These are phyloP conservation scores for Nebria ingens DNA, from an alignment of 1,140 invertebrate genomes.

Conservation along the genomic window DNA sequence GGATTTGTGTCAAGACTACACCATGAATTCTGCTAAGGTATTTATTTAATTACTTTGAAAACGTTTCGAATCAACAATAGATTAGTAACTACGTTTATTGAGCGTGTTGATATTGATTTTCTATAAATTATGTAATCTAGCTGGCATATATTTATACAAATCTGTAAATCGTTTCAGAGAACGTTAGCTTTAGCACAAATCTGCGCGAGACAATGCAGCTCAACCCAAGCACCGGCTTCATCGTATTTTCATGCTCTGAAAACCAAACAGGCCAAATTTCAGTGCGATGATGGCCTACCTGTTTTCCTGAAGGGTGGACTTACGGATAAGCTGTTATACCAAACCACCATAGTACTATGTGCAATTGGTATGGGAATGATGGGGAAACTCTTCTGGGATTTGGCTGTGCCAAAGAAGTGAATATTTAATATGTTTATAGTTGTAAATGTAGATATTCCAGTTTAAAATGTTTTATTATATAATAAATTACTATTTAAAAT, in stretches of 20 bases:
- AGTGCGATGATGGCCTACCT: slow-evolving; percentile 43
- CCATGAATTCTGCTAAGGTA: neutral
- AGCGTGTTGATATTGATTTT: neutral
- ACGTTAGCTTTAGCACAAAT: neutral
- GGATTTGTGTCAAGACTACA: neutral
- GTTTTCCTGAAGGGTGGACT: slow-evolving; percentile 45
- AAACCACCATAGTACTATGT: slow-evolving; percentile 32
- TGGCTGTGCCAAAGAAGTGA: slow-evolving; percentile 30
- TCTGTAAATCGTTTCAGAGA: neutral
- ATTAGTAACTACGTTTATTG: no score
- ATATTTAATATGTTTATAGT: slow-evolving; percentile 4
- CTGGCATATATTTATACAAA: no score
- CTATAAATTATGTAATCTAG: neutral
- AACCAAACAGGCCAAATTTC: slow-evolving; percentile 36
- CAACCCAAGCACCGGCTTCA: neutral
- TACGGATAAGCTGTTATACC: slow-evolving; percentile 41
- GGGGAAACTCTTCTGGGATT: slow-evolving; percentile 28
- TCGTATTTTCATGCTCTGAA: slow-evolving; percentile 18
- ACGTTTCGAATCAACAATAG: no score
- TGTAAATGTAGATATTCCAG: slow-evolving; percentile 1
- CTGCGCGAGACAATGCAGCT: neutral
- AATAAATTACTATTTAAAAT: no score
- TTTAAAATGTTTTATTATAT: slow-evolving; percentile 13
- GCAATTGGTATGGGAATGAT: slow-evolving; percentile 31
- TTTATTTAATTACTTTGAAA: neutral